Evolutionary conservation across 2,888 invertebrate species (phyloP).

Genomic region (Thumatha senex): DNA sequence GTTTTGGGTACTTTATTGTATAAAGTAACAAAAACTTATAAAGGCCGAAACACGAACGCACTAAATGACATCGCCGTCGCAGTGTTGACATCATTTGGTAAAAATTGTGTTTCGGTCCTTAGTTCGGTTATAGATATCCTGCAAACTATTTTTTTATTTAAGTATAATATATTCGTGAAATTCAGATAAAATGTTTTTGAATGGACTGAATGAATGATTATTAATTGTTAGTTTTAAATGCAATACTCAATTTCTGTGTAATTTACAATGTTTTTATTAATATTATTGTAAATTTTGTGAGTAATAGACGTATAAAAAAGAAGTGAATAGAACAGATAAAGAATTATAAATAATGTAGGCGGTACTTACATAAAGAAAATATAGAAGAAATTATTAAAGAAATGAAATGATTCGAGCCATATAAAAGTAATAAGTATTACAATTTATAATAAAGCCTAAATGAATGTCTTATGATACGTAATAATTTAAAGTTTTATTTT

Average conservation of each 20-base stretch:
- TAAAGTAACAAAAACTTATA: neutral
- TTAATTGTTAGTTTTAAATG: conserved; percentile 26
- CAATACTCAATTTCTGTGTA: conserved; percentile 35
- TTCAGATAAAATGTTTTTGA: conserved; percentile 14
- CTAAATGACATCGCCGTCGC: neutral
- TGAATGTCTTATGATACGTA: conserved; percentile 78
- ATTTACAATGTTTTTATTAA: conserved; percentile 35
- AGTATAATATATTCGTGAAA: conserved; percentile 11
- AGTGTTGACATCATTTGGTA: neutral
- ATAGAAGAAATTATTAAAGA: conserved; percentile 44
- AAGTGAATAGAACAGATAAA: conserved; percentile 44
- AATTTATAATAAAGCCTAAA: conserved; percentile 70
- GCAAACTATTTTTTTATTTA: conserved; percentile 22
- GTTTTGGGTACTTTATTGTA: conserved; percentile 1
- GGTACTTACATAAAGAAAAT: conserved; percentile 16
- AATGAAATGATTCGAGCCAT: conserved; percentile 77
- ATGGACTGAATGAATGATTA: conserved; percentile 24
- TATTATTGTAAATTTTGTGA: conserved; percentile 39
- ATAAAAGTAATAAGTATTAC: conserved; percentile 44
- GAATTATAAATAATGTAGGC: conserved; percentile 23
- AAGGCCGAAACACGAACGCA: neutral
- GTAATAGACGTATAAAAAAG: conserved; percentile 46
- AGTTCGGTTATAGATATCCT: conserved; percentile 30
- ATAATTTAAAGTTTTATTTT: conserved; percentile 60
- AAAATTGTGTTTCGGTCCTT: neutral